A percentile compares a stretch with the other conserved stretches of the same genome.
Evolutionary conservation across 2,888 invertebrate genomes (phyloP).

Genomic region (Platypus cylindrus): DNA sequence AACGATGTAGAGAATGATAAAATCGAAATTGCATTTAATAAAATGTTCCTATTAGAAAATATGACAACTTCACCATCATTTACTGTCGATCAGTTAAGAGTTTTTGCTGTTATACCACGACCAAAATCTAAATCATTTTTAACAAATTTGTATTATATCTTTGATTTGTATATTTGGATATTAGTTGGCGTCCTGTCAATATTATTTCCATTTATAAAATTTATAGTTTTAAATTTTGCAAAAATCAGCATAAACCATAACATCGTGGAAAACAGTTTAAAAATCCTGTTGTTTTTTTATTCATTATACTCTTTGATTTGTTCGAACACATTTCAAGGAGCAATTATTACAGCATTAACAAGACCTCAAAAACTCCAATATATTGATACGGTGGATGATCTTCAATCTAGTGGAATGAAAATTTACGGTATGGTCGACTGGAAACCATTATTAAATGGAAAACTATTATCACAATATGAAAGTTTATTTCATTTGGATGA

Average conservation of each 20-base stretch:
- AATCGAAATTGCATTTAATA: slow-evolving; percentile 6
- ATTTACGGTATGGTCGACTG: slow-evolving; percentile 6
- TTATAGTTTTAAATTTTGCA: too few species aligned
- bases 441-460: slow-evolving; percentile 1
- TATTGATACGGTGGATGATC: slow-evolving; percentile 10
- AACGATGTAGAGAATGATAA: slow-evolving; percentile 1
- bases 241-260: too few species aligned
- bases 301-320: slow-evolving; percentile 4
- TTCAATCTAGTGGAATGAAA: slow-evolving; percentile 6
- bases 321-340: slow-evolving; percentile 8
- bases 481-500: too few species aligned
- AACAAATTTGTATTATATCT: slow-evolving; percentile 5
- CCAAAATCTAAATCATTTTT: slow-evolving; percentile 5
- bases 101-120: slow-evolving; percentile 6
- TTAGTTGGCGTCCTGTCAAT: slow-evolving; percentile 1
- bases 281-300: too few species aligned
- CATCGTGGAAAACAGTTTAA: too few species aligned
- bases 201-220: neutral
- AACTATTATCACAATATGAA: slow-evolving; percentile 4
- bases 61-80: slow-evolving; percentile 3
- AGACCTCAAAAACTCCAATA: slow-evolving; percentile 4
- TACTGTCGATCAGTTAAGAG: slow-evolving; percentile 1
- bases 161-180: slow-evolving; percentile 9
- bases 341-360: slow-evolving; percentile 9
- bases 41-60: slow-evolving; percentile 1